A percentile compares a stretch with the other conserved stretches of the same genome.
Conservation (phyloP, 1,140 invertebrate species). For the Cryptotermes secundus region DNA sequence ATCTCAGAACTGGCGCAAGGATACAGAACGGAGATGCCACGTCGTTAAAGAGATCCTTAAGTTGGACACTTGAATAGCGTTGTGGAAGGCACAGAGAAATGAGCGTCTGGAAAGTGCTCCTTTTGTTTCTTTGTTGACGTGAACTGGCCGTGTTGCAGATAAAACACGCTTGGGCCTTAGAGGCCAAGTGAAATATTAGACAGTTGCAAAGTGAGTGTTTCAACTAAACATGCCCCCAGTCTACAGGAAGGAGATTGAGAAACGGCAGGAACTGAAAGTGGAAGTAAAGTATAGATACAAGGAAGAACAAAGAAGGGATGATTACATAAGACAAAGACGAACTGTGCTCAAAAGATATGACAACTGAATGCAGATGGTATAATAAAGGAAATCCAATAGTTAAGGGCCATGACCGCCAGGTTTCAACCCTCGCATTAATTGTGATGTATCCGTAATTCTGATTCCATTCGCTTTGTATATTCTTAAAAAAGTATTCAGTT, state of each 20-base stretch:
- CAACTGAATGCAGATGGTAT: too few relatives aligned
- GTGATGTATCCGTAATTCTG: too few relatives aligned
- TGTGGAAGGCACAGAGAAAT: background rate
- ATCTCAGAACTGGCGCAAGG: background rate
- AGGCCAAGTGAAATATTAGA: conserved; percentile 5
- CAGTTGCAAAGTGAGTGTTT: background rate
- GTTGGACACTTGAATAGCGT: background rate
- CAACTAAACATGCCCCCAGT: background rate
- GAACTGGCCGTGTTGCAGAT: background rate
- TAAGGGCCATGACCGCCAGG: too few relatives aligned
- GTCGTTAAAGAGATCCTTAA: background rate
- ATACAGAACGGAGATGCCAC: background rate
- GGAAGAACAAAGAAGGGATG: too few relatives aligned
- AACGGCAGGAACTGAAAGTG: background rate
- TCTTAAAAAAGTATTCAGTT: too few relatives aligned
- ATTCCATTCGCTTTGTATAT: too few relatives aligned
- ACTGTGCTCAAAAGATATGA: too few relatives aligned
- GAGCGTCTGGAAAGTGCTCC: background rate
- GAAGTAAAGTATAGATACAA: background rate
- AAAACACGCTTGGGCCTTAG: background rate
- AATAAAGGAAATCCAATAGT: too few relatives aligned
- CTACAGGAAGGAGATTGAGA: background rate
- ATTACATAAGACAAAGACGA: too few relatives aligned
- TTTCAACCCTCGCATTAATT: too few relatives aligned
- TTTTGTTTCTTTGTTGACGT: background rate